Evolutionary conservation across 2,888 invertebrate genomes (phyloP), one percentile per base, ranked within the genome.

Genomic region (Erpobdella octoculata): DNA sequence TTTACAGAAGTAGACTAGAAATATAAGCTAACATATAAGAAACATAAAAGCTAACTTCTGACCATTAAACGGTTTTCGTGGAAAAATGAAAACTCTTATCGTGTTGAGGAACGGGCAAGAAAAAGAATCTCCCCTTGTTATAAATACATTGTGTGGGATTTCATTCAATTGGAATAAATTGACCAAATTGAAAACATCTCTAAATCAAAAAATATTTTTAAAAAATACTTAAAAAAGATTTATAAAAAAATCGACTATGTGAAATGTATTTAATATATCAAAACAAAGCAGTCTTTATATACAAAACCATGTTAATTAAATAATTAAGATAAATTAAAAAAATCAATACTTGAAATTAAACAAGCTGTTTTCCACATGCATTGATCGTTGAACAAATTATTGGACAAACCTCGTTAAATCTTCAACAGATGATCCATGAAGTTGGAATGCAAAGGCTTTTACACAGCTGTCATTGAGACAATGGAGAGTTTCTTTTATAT

Each of bases 11-110:
- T n/a, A n/a, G n/a, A 36, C 9, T 67, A 8, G 18, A 58, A 28
- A 35, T 3, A 9, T 21, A 18, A 59, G 12, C 2, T 15, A 53
- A 18, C 1, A 28, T n/a, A 68, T 48, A 35, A n/a, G n/a, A n/a
- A n/a, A n/a, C n/a, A n/a, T n/a, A n/a, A n/a, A n/a, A n/a, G n/a
- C n/a, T n/a, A n/a, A n/a, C n/a, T n/a, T n/a, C 71, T 41, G 15
- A 83, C 83, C 83, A 41, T 80, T 83, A 61, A 83, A 85, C 36
- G 86, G 84, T 74, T 85, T 75, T 48, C 82, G 76, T 3, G 81
- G 81, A 81, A 81, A 82, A 35, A 82, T 75, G 71, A 76, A 80
- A n/a, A 80, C 74, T 64, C 81, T 70, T 38, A 82, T 70, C 0
- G 80, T 35, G 15, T 37, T 37, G 3, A 38, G 9, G 31, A 3